Evolutionary conservation across 2,888 invertebrate species (phyloP).

Genomic region (Caenorhabditis sulstoni): DNA sequence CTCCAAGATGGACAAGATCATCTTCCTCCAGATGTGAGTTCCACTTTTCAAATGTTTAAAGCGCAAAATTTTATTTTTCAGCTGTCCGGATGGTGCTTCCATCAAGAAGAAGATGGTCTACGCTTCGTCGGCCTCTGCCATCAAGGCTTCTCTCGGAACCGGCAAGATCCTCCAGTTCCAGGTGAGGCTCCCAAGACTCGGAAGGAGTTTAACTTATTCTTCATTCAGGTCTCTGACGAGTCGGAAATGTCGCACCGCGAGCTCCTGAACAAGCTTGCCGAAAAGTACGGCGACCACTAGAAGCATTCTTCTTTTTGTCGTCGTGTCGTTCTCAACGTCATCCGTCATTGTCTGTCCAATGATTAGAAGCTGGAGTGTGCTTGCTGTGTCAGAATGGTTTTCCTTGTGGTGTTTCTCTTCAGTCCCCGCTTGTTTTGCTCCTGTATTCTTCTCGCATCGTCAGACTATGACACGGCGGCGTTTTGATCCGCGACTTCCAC

Average conservation of each 20-base stretch:
- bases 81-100: constrained; percentile 96
- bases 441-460: background rate
- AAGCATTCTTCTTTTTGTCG: constrained; percentile 9
- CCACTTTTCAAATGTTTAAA: background rate
- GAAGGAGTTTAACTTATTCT: background rate
- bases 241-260: constrained; percentile 80
- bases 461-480: constrained; percentile 11
- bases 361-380: constrained; percentile 3
- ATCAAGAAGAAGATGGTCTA: constrained; percentile 89
- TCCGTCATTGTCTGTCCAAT: constrained; percentile 10
- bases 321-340: constrained; percentile 9
- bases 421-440: constrained; percentile 1
- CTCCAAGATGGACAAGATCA: constrained; percentile 95
- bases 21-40: constrained; percentile 92
- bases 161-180: constrained; percentile 80
- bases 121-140: constrained; percentile 95
- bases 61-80: constrained; percentile 73
- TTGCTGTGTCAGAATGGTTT: background rate
- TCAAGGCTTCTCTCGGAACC: constrained; percentile 91
- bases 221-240: constrained; percentile 79
- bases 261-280: constrained; percentile 77
- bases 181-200: constrained; percentile 60
- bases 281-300: constrained; percentile 80
- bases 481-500: constrained; percentile 3
- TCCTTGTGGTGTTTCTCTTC: background rate